These are phyloP conservation scores for Nematostella vectensis DNA, from an alignment of 92 coral and sea anemone species.

Conservation along the genomic window DNA sequence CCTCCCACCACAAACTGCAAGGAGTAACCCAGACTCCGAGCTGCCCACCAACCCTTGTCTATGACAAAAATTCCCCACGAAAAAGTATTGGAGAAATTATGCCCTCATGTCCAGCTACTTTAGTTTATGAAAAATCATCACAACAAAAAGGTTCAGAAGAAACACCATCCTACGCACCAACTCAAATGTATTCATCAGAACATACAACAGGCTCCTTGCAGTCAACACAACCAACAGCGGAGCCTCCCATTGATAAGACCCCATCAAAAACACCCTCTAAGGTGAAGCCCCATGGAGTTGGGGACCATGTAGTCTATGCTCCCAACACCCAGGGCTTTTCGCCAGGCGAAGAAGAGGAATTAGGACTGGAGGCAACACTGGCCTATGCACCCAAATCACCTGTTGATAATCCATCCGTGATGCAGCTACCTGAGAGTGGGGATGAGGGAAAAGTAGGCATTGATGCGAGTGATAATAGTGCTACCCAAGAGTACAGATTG, in stretches of 20 bases:
- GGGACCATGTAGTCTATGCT: conserved; percentile 1
- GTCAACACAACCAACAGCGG: no score
- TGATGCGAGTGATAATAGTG: conserved; percentile 16
- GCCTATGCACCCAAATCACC: conserved; percentile 18
- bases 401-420: background rate
- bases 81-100: background rate
- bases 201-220: no score
- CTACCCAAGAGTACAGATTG: conserved; percentile 22
- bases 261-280: background rate
- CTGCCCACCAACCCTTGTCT: conserved; percentile 11
- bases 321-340: conserved; percentile 25
- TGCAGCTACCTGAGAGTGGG: conserved; percentile 14
- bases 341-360: conserved; percentile 7
- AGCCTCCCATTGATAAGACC: conserved; percentile 5
- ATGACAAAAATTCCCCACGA: background rate
- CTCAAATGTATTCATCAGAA: no score
- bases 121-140: background rate
- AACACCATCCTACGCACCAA: background rate
- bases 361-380: conserved; percentile 14
- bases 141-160: background rate
- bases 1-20: background rate
- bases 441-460: conserved; percentile 7
- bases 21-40: background rate
- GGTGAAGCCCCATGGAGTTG: background rate
- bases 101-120: background rate